These are phyloP conservation scores for Cremastinae sp. DNA, from an alignment of 2,888 invertebrate species.

Conservation along the genomic window DNA sequence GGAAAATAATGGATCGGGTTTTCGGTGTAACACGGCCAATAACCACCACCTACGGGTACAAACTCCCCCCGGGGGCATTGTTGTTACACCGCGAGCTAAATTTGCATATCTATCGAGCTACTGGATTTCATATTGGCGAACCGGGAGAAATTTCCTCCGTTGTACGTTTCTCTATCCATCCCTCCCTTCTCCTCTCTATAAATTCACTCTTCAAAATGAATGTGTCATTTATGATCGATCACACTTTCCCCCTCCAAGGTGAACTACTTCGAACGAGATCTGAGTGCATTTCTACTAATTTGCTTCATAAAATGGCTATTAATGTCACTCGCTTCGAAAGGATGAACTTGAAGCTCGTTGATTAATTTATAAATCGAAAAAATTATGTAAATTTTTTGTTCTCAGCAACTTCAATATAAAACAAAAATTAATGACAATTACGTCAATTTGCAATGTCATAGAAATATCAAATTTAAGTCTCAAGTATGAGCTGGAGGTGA, in stretches of 20 bases:
- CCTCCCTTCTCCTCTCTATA: conserved; percentile 5
- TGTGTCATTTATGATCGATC: conserved; percentile 54
- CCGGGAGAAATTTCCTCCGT: conserved; percentile 16
- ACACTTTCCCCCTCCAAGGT: background rate
- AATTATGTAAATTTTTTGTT: too few relatives aligned
- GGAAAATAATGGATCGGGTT: conserved; percentile 44
- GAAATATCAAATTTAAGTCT: too few relatives aligned
- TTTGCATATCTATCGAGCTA: conserved; percentile 53
- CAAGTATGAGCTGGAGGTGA: too few relatives aligned
- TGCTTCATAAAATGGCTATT: conserved; percentile 2
- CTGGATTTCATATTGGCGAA: conserved; percentile 17
- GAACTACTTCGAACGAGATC: conserved; percentile 14
- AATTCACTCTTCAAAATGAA: conserved; percentile 20
- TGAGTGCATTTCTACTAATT: conserved; percentile 14
- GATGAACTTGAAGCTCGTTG: too few relatives aligned
- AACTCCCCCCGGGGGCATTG: conserved; percentile 14
- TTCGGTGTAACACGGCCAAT: conserved; percentile 40
- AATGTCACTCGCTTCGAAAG: conserved; percentile 1
- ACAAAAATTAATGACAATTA: too few relatives aligned
- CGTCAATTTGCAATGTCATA: too few relatives aligned
- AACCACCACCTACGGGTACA: conserved; percentile 4
- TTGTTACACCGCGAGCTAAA: conserved; percentile 43
- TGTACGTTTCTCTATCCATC: background rate
- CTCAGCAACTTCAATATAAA: too few relatives aligned
- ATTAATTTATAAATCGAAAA: too few relatives aligned